Base-by-base conservation (phyloP, 1,140 invertebrate species). In the Lucilia sericata region DNA sequence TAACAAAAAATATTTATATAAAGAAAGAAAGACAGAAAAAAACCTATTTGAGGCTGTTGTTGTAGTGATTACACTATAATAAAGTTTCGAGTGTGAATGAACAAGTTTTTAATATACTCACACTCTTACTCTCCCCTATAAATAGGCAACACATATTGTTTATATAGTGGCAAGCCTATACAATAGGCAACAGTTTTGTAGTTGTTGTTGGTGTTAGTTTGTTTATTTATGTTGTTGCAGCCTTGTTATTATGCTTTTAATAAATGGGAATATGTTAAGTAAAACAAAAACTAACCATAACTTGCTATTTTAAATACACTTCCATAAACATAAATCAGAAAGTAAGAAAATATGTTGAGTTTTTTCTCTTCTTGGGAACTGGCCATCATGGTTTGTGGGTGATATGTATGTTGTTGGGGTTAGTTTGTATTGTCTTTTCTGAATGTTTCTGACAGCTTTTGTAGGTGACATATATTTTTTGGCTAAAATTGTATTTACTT, bases 391-490 rank as follows among this genome's bases (percentile, higher is more conserved):
- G 49, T 1, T 55, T 17, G 51, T 55, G 4, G 13, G 12, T 13
- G 14, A 51, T 51, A 51, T 4, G 49, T n/a, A n/a, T n/a, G n/a
- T n/a, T n/a, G n/a, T n/a, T n/a, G n/a, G n/a, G n/a, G n/a, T n/a
- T n/a, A n/a, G n/a, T 30, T 30, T 30, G 51, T 55, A 42, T 42
- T 42, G 51, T 55, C 25, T 55, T 55, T n/a, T 55, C 17, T 55
- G 25, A 30, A 30, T 55, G 5, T 55, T 55, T 55, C 17, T 55
- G 17, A 55, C 51, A 55, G 17, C 51, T 17, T 42, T 42, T 55
- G 65, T 70, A 21, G 65, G 65, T 70, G 65, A 70, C 65, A 70
- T 70, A 70, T 70, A 70, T 70, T 70, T 70, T 70, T 21, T 12
- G 65, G 65, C 5, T 5, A n/a, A 55, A 12, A 55, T 5, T 55